phyloP scores from a whole-genome alignment of 2,888 invertebrate genomes.

The Volucella bombylans region DNA sequence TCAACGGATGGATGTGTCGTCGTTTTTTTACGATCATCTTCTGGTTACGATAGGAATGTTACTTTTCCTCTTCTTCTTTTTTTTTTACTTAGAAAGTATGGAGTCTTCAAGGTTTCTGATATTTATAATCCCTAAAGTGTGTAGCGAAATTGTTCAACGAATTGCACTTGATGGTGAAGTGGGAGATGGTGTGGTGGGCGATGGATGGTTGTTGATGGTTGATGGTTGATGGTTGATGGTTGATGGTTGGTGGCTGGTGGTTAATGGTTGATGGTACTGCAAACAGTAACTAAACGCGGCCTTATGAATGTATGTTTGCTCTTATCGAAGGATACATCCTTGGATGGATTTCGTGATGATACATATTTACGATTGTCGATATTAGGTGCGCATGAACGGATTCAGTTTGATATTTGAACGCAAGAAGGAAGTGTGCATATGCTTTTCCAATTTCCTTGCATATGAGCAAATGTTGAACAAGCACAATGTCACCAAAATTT shows the following conservation, averaged over 20 bases:
- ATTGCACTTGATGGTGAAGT: slow-evolving; percentile 17
- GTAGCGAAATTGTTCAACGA: slow-evolving; percentile 29
- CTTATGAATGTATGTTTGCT: slow-evolving; percentile 19
- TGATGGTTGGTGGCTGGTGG: no score
- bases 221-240: no score
- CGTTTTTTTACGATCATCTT: slow-evolving; percentile 9
- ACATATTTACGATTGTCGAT: slow-evolving; percentile 66
- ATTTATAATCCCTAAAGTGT: slow-evolving; percentile 38
- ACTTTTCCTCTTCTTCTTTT: not conserved
- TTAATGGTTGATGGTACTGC: no score
- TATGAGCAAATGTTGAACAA: slow-evolving; percentile 16
- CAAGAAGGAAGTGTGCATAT: slow-evolving; percentile 30
- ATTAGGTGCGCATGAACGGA: slow-evolving; percentile 58
- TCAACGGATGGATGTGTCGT: slow-evolving; percentile 6
- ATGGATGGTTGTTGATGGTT: no score
- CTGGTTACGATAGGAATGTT: slow-evolving; percentile 26
- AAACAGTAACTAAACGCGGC: no score
- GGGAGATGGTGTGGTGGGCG: no score
- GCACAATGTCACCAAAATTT: slow-evolving; percentile 43
- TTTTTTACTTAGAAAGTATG: not conserved
- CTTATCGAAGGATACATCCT: slow-evolving; percentile 62
- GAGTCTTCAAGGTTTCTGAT: slow-evolving; percentile 38
- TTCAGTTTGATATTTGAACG: slow-evolving; percentile 15
- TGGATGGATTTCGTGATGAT: slow-evolving; percentile 62
- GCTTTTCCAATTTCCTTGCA: slow-evolving; percentile 43